Conservation (phyloP, 2,888 invertebrate genomes). For the Neelides folsomi region DNA sequence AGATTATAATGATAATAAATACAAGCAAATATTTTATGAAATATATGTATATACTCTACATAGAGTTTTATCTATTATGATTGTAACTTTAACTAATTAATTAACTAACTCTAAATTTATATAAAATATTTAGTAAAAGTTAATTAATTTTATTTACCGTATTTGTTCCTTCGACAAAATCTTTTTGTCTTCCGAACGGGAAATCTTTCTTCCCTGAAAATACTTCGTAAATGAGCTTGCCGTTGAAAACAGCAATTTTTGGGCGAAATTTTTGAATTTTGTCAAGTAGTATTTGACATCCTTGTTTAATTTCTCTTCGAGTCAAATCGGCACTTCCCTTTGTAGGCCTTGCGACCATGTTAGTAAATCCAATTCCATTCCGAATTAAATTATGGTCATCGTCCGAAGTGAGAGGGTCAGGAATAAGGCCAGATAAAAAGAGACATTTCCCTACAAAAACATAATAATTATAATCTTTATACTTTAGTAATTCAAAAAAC, state of each 20-base stretch:
- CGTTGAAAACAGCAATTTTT: conserved; percentile 94
- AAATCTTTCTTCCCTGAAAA: conserved; percentile 96
- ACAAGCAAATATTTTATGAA: too few relatives aligned
- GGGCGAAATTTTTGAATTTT: conserved; percentile 85
- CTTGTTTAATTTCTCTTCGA: conserved; percentile 84
- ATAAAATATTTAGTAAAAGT: too few relatives aligned
- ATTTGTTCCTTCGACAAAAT: conserved; percentile 80
- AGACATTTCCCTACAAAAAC: conserved; percentile 67
- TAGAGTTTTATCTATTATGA: too few relatives aligned
- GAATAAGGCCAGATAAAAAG: conserved; percentile 81
- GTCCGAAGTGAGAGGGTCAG: conserved; percentile 89
- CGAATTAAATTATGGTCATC: conserved; percentile 87
- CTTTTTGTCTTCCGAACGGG: conserved; percentile 89
- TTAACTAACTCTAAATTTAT: too few relatives aligned
- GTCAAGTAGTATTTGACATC: conserved; percentile 69
- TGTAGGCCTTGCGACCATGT: conserved; percentile 90
- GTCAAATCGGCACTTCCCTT: conserved; percentile 92
- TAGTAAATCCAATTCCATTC: conserved; percentile 94
- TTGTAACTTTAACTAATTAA: too few relatives aligned
- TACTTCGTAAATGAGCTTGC: conserved; percentile 96
- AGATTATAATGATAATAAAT: too few relatives aligned
- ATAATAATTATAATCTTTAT: too few relatives aligned
- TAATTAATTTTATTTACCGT: conserved; percentile 54
- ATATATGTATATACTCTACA: too few relatives aligned
- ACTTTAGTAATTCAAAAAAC: too few relatives aligned